These are phyloP conservation scores for Hippocampus zosterae DNA, from an alignment of 2,113 vertebrate genomes.

Conservation along the genomic window DNA sequence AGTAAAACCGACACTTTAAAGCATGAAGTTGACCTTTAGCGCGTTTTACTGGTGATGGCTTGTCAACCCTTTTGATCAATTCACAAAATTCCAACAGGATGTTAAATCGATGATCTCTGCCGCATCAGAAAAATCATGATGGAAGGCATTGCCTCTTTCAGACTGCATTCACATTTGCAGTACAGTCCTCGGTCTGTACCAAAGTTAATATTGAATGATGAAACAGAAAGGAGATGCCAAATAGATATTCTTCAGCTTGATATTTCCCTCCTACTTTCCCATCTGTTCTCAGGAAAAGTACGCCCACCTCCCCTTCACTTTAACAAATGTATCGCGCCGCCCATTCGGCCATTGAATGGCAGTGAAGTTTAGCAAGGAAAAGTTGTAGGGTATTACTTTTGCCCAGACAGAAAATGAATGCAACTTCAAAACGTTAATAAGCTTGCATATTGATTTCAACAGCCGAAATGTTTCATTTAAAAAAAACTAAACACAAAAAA, in stretches of 20 bases:
- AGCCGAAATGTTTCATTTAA: background rate
- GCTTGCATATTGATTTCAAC: background rate
- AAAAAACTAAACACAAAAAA: background rate
- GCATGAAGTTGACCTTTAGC: background rate
- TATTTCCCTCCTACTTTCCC: constrained; percentile 56
- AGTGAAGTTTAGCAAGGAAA: constrained; percentile 25
- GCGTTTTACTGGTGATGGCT: background rate
- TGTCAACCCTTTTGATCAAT: background rate
- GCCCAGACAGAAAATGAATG: background rate
- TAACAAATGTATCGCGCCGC: constrained; percentile 54
- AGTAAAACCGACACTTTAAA: background rate
- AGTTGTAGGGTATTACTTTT: background rate
- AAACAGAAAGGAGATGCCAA: constrained; percentile 48
- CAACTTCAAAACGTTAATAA: constrained; percentile 11
- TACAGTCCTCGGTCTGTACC: too few relatives aligned
- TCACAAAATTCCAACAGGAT: background rate
- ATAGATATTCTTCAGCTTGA: constrained; percentile 58
- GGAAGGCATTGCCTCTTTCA: background rate
- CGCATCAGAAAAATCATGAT: background rate
- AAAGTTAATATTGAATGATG: background rate
- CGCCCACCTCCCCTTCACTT: constrained; percentile 44
- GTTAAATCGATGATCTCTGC: background rate
- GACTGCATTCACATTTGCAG: background rate
- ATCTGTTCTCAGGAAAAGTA: constrained; percentile 59
- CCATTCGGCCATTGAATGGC: constrained; percentile 56